These are phyloP conservation scores for Andricus grossulariae DNA, from an alignment of 1,140 invertebrate genomes.

Conservation along the genomic window DNA sequence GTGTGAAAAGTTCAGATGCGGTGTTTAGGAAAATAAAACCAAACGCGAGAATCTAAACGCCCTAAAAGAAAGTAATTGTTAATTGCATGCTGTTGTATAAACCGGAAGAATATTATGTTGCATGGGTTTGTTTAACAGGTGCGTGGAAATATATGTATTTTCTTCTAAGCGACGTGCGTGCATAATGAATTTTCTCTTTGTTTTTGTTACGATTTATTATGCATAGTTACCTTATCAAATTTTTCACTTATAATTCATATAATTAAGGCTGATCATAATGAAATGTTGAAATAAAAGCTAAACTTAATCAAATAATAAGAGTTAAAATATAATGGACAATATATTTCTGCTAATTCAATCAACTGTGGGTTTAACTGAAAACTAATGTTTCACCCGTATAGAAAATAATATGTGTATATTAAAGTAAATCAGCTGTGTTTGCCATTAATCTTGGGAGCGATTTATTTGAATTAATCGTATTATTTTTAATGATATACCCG, in stretches of 20 bases:
- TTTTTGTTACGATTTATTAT: background rate
- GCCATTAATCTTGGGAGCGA: background rate
- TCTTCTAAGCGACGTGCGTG: background rate
- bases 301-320: no score
- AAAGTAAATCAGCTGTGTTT: no score
- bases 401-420: no score
- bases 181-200: background rate
- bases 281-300: no score
- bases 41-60: background rate
- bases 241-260: no score
- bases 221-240: background rate
- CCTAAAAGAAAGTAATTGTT: slow-evolving; percentile 13
- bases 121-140: background rate
- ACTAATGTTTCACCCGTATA: no score
- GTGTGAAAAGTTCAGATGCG: no score
- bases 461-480: background rate
- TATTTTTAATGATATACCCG: background rate
- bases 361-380: no score
- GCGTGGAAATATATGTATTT: background rate
- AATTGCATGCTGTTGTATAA: slow-evolving; percentile 14
- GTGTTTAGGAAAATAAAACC: background rate
- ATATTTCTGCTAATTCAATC: no score
- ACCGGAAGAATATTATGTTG: background rate
- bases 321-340: no score
- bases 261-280: no score